phyloP scores from a whole-genome alignment of 2,113 vertebrate genomes.

The Perca flavescens region DNA sequence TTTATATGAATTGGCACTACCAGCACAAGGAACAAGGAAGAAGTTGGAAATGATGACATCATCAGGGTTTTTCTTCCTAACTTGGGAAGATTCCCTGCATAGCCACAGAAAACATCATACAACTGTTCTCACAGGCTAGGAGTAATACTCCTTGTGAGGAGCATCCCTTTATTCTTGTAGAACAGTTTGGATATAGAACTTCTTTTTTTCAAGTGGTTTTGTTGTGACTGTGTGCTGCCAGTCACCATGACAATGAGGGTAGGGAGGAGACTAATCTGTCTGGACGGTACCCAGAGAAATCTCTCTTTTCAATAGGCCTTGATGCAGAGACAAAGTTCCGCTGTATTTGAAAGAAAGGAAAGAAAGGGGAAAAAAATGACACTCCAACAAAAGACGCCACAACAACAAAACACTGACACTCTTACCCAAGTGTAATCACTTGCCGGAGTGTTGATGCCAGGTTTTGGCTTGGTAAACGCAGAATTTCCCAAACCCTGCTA shows the following conservation, averaged over 20 bases:
- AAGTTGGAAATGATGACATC: not conserved
- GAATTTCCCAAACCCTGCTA: slow-evolving; percentile 39
- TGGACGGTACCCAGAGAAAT: slow-evolving; percentile 13
- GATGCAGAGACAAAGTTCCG: slow-evolving; percentile 29
- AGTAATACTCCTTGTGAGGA: not conserved
- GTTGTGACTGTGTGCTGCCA: slow-evolving; percentile 20
- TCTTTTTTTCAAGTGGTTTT: slow-evolving; percentile 15
- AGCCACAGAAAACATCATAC: not conserved
- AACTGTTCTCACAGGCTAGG: not conserved
- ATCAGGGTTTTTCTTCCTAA: not conserved
- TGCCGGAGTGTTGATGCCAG: slow-evolving; percentile 33
- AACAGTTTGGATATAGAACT: slow-evolving; percentile 1
- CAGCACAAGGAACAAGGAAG: not conserved
- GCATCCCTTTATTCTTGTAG: not conserved
- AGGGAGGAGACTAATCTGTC: slow-evolving; percentile 38
- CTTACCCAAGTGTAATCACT: slow-evolving; percentile 52
- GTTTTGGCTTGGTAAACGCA: slow-evolving; percentile 50
- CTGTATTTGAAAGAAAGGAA: not conserved
- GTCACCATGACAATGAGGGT: slow-evolving; percentile 21
- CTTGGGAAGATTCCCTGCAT: not conserved
- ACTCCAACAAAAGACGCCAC: slow-evolving; percentile 44
- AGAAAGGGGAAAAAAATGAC: slow-evolving; percentile 9
- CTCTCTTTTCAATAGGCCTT: slow-evolving; percentile 14
- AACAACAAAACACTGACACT: slow-evolving; percentile 44
- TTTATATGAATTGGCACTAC: not conserved